Percentiles rank a stretch among this genome's conserved stretches.
phyloP scores from a whole-genome alignment of 2,113 vertebrate genomes.

The Phaetusa simplex region DNA sequence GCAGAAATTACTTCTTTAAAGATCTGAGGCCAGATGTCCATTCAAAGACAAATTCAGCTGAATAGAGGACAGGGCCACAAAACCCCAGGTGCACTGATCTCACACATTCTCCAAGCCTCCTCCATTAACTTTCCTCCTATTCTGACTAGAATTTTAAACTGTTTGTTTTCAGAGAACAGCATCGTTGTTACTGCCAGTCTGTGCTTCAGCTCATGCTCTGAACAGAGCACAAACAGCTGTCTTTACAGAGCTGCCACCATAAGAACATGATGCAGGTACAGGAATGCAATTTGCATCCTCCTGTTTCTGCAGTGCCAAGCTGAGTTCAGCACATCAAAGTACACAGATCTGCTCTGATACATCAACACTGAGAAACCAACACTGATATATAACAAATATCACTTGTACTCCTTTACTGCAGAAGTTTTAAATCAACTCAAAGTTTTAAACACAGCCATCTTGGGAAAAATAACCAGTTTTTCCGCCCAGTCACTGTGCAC shows the following conservation, averaged over 20 bases:
- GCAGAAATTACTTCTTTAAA: not conserved
- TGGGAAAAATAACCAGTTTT: not conserved
- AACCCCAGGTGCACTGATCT: not conserved
- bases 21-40: not conserved
- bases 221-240: not conserved
- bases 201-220: not conserved
- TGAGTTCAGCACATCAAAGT: not conserved
- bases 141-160: not conserved
- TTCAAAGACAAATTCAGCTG: not conserved
- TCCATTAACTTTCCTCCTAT: not conserved
- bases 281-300: not conserved
- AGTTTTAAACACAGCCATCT: not conserved
- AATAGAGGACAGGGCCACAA: not conserved
- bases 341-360: not conserved
- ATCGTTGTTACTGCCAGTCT: not conserved
- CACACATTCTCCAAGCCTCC: not conserved
- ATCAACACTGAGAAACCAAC: not conserved
- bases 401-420: not conserved
- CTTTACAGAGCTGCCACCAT: fast-evolving
- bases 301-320: fast-evolving
- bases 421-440: not conserved
- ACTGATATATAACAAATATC: not conserved
- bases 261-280: fast-evolving
- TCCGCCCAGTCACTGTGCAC: too few relatives aligned
- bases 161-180: not conserved